Base-by-base conservation (phyloP, 2,797 vertebrate species). In the Potorous gilbertii region DNA sequence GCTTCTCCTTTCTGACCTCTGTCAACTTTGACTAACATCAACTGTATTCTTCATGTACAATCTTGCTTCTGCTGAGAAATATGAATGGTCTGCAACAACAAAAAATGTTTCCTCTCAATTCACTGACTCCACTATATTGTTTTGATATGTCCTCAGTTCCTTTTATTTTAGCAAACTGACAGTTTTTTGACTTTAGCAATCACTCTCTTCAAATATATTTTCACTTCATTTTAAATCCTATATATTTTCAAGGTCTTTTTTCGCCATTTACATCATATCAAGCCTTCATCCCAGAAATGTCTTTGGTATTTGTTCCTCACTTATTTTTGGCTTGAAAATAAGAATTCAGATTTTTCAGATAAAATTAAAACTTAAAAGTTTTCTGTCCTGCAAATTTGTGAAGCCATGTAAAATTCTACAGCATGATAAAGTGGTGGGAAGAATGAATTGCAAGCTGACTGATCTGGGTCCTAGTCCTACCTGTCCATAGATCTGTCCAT, bases 271-370 rank as follows among this genome's bases (percentile, higher is more conserved):
- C 27, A 93, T 87, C 24, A 74, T 40, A 74, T 81, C 14, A 90
- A 62, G 24, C 3, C 40, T 92, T 74, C 46, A 87, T 31, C 11
- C 1, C 93, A 62, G 52, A 91, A 4, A 29, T 55, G 5, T 8
- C 46, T 27, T 81, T 24, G 11, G 21, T 21, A 46, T 81, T 81
- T 81, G 21, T 31, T 66, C 92, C 0, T 28, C 12, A 27, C 56
- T 59, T 92, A 24, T n/a, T 29, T 92, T 50, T n/a, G 14, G 50
- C 59, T 66, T 2, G 31, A 29, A 95, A 87, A 94, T 27, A 66
- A 28, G 91, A 95, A 93, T 95, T 56, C 10, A n/a, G 27, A 94
- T 93, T 90, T 74, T 92, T 2, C 54, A 94, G 29, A 50, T 11
- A n/a, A 90, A 94, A 56, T n/a, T 2, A 95, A 95, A 52, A 4